Percentiles rank a stretch among this genome's conserved stretches.
Evolutionary conservation across 2,888 invertebrate species (phyloP).

Genomic region (Troglohyphantes excavatus): DNA sequence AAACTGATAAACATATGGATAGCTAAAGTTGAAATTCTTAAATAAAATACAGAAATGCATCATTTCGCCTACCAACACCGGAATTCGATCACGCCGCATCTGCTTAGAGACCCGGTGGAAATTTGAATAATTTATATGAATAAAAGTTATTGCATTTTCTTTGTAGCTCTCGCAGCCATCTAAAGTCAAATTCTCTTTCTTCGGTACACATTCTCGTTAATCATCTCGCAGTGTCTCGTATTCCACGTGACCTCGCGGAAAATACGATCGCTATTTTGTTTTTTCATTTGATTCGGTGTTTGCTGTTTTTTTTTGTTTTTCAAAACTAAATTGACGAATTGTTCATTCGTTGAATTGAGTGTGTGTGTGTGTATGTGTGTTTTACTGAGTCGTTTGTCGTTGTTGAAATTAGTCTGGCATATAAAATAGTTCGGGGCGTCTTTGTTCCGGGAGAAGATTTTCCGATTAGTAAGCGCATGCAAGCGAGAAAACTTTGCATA

Average conservation of each 20-base stretch:
- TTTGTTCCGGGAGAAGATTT: no score
- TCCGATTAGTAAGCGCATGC: no score
- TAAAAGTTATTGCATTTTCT: constrained; percentile 39
- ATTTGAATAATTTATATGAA: constrained; percentile 40
- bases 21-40: background rate
- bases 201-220: constrained; percentile 20
- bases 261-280: no score
- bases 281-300: no score
- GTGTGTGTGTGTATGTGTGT: no score
- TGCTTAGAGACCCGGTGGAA: background rate
- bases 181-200: background rate
- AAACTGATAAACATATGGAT: background rate
- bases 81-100: background rate
- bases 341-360: no score
- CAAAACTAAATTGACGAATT: no score
- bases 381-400: no score
- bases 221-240: constrained; percentile 23
- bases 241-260: constrained; percentile 47
- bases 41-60: background rate
- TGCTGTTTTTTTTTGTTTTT: no score
- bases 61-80: background rate
- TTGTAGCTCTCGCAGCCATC: constrained; percentile 12
- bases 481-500: no score
- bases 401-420: no score
- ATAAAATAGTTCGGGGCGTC: no score